phyloP scores from a whole-genome alignment of 2,797 vertebrate genomes.

The Syngnathus rostellatus region DNA sequence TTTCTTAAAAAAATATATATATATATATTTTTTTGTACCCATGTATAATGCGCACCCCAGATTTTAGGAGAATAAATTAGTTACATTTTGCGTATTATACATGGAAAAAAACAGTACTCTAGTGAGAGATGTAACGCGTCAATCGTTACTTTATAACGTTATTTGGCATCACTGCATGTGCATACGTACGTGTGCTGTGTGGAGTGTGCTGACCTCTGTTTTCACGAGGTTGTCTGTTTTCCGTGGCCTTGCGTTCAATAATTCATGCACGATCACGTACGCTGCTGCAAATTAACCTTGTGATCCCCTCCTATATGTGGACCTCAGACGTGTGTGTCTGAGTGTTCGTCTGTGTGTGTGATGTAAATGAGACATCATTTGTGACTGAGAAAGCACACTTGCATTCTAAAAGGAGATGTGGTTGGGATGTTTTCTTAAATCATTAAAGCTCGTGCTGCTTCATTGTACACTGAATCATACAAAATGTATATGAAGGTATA shows the following conservation, averaged over 20 bases:
- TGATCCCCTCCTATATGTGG: neutral
- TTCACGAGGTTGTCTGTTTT: neutral
- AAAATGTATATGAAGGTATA: neutral
- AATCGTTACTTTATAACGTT: too few species aligned
- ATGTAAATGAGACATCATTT: neutral
- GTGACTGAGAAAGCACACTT: neutral
- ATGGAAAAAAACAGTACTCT: too few species aligned
- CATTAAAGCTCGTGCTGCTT: too few species aligned
- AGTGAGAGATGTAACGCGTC: too few species aligned
- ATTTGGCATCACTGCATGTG: too few species aligned
- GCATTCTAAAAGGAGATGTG: neutral
- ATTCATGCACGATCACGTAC: neutral
- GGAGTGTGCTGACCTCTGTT: neutral
- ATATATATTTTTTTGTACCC: too few species aligned
- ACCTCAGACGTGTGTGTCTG: neutral
- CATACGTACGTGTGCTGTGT: neutral
- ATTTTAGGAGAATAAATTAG: too few species aligned
- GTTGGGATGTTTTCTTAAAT: neutral
- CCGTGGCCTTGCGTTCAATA: neutral
- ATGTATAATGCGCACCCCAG: too few species aligned
- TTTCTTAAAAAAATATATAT: too few species aligned
- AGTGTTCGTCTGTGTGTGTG: neutral
- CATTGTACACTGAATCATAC: too few species aligned
- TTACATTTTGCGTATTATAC: too few species aligned
- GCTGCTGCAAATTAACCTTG: conserved; percentile 3